Conservation (phyloP, 2,113 vertebrate species). For the Heliornis fulica region DNA sequence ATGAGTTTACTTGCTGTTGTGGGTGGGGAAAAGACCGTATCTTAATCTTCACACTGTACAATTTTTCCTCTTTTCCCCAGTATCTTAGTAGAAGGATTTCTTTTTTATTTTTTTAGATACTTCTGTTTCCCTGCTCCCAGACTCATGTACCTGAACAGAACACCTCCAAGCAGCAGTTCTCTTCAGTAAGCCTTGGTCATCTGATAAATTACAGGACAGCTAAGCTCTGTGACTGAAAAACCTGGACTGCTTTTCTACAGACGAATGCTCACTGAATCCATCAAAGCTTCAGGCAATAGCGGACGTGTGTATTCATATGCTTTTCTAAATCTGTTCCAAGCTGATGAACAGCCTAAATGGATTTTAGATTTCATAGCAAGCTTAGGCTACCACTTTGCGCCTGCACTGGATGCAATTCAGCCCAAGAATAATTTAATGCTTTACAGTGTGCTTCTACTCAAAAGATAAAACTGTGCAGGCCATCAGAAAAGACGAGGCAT, state of each 20-base stretch:
- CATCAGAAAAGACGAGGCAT: conserved; percentile 21
- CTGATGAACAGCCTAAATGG: conserved; percentile 62
- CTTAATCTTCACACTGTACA: not conserved
- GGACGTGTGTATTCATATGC: conserved; percentile 22
- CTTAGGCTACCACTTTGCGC: conserved; percentile 37
- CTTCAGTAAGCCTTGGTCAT: not conserved
- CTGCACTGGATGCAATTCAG: conserved; percentile 17
- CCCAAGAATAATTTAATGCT: conserved; percentile 40
- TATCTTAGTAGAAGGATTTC: not conserved
- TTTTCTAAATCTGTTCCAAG: conserved; percentile 64
- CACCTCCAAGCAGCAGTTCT: not conserved
- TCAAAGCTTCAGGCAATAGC: conserved; percentile 37
- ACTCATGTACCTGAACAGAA: not conserved
- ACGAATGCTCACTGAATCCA: not conserved
- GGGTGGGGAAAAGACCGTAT: not conserved
- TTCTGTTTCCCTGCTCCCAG: not conserved
- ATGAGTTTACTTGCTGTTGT: not conserved
- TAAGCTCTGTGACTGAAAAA: conserved; percentile 5
- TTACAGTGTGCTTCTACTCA: not conserved
- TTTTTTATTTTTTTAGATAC: not conserved
- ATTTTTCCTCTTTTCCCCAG: not conserved
- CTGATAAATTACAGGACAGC: not conserved
- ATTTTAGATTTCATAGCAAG: conserved; percentile 60
- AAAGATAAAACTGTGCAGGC: not conserved
- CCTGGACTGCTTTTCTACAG: not conserved